Base-by-base conservation (phyloP, 1,140 invertebrate genomes). In the Conus ventricosus region DNA sequence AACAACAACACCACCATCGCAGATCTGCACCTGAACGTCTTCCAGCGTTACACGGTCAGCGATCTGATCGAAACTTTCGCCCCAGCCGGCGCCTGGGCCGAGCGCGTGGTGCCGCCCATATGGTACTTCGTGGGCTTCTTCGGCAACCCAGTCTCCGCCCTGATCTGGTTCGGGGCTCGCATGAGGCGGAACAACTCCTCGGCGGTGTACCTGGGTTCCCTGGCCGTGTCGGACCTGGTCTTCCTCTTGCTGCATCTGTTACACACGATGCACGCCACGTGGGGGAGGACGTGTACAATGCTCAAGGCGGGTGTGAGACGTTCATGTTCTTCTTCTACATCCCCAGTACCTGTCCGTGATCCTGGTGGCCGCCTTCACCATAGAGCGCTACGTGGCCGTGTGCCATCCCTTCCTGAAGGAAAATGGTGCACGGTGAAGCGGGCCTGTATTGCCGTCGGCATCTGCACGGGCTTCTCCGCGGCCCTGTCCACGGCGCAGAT, bases 351-450 rank as follows among this genome's bases (percentile, higher is more conserved):
- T 94, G 76, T 93, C 93, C 13, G 93, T 94, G 0, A 83, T 94
- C 13, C 90, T 95, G 0, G 95, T 95, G 1, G 88, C 95, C 0
- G 98, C 97, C 4, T 99, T 99, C 57, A 99, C 99, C 0, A 96
- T 99, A 89, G 99, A 99, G 95, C 96, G 99, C 67, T 99, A 98
- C 95, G 97, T 99, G 63, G 98, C 98, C 0, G 98, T 99, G 2
- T 99, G 98, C 94, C 98, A 99, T 95, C 98, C 98, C 0, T 96
- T 99, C 53, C 96, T 96, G 85, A 93, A 93, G 84, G 93, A 93
- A 93, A 92, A 71, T 92, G 88, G 84, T 94, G 93, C 87, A 94
- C 93, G 15, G 92, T 93, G 11, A 80, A 84, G 0, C 83, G 92
- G 23, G 93, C 93, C 71, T 89, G 90, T 23, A 87, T 90, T n/a